Evolutionary conservation across 1,140 invertebrate genomes (phyloP), one percentile per base, ranked within the genome.

Genomic region (Dinoponera quadriceps): DNA sequence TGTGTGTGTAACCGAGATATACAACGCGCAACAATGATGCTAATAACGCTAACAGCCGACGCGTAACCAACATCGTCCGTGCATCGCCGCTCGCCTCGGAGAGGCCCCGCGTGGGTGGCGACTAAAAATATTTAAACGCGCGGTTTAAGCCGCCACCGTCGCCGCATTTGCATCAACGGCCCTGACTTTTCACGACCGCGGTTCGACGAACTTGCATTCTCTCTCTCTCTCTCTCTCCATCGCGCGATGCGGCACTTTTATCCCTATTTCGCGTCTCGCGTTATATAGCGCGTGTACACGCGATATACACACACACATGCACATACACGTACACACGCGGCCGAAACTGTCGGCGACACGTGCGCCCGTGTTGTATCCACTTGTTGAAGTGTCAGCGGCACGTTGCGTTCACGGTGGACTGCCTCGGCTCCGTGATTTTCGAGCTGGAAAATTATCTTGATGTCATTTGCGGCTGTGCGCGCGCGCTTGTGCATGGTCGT

Each of bases 361-460:
- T 88, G 87, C 65, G 84, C 80, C 20, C 65, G 71, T 25, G 62
- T 55, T 81, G 60, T 74, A 86, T 88, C 86, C 84, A 88, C 86
- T 88, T 88, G 88, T 88, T 88, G 81, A 88, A 75, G 84, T 89
- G 88, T 89, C 88, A 89, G 69, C 65, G 84, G 81, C 88, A 89
- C 82, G 84, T 83, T 88, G 78, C 86, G 73, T 83, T 85, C 65
- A 85, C 84, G 87, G 63, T 73, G 62, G 44, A 44, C 74, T 84
- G 74, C 49, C 48, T 38, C 66, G n/a, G 14, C 75, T 82, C 83
- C 85, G 91, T 82, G 90, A 91, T 91, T 92, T 90, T 90, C 92
- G 88, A 87, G 81, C 86, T 86, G 92, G 91, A 92, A 92, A 93
- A 93, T 92, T 92, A 90, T 88, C 85, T 77, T 60, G 68, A 71